Evolutionary conservation across 2,888 invertebrate genomes (phyloP), one percentile per base, ranked within the genome.

Genomic region (Ceramica pisi): DNA sequence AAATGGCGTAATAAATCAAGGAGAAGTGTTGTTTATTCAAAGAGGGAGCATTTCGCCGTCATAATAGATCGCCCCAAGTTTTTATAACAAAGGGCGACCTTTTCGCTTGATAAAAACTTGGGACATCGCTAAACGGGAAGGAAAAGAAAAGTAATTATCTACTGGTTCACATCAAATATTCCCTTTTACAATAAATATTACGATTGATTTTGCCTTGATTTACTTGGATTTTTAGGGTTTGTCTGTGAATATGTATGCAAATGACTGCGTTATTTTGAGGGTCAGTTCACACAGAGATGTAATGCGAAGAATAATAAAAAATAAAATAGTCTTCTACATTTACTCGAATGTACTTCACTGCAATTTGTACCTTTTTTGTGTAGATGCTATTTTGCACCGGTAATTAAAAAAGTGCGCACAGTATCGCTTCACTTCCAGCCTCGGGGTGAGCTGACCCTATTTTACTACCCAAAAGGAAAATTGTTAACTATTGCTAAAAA

Each of bases 101-200:
- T 85, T 83, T 67, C 57, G 67, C 81, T 83, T 83, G 79, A 81
- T 85, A 84, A 85, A 85, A 83, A 85, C 75, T 85, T 83, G 75
- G 79, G 71, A 74, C 69, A 66, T 67, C 61, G 60, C 83, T 79
- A 77, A 81, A 85, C 79, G 75, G 46, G 23, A 74, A 62, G 68
- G 65, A 70, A 77, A 83, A 81, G 81, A 85, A 83, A 83, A 84
- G 81, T 78, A 83, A 84, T 85, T 85, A 85, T 84, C 84, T 77
- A 35, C 71, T 81, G 76, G 57, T 74, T 67, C 51, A 72, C 72
- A 75, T 83, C 75, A 81, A 78, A 84, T 50, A 64, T 78, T 65
- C 64, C 60, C 53, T 70, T 78, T 59, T 82, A 70, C 65, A 71
- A 64, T 74, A 78, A 76, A 71, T 71, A 71, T 78, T 65, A 67